Percentiles rank a stretch among this genome's conserved stretches.
Evolutionary conservation across 2,113 vertebrate genomes (phyloP).

Genomic region (Henicopernis longicauda): DNA sequence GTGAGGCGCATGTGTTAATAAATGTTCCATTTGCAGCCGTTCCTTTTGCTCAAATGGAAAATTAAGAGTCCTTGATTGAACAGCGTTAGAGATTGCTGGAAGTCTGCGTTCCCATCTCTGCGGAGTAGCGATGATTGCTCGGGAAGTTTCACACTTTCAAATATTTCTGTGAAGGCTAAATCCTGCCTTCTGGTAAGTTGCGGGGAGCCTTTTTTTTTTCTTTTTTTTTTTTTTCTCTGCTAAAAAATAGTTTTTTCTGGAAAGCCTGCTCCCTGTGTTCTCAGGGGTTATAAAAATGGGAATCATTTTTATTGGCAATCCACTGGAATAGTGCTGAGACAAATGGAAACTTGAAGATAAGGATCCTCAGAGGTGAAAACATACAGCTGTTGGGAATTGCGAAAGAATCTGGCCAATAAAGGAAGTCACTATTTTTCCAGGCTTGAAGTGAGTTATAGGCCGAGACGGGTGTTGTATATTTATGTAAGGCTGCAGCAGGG

Average conservation of each 20-base stretch:
- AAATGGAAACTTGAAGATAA: slow-evolving; percentile 87
- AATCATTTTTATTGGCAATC: slow-evolving; percentile 85
- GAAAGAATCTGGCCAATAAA: slow-evolving; percentile 93
- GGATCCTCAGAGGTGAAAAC: slow-evolving; percentile 82
- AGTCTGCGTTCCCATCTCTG: slow-evolving; percentile 24
- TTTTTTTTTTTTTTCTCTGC: not conserved
- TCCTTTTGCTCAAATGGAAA: slow-evolving; percentile 54
- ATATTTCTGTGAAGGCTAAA: slow-evolving; percentile 58
- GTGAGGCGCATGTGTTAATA: slow-evolving; percentile 54
- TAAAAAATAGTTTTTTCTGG: slow-evolving; percentile 50
- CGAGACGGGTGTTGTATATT: slow-evolving; percentile 93
- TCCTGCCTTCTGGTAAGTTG: slow-evolving; percentile 50
- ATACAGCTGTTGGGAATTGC: slow-evolving; percentile 87
- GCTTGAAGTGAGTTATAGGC: slow-evolving; percentile 87
- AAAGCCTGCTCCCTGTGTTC: slow-evolving; percentile 64
- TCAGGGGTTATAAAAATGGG: slow-evolving; percentile 84
- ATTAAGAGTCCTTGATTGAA: slow-evolving; percentile 58
- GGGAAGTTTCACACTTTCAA: slow-evolving; percentile 54
- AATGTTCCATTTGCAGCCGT: slow-evolving; percentile 31
- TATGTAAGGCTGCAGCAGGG: slow-evolving; percentile 92
- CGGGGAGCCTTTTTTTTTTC: not conserved
- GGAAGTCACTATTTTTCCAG: slow-evolving; percentile 98
- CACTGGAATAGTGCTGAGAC: slow-evolving; percentile 80
- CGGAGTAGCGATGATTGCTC: not conserved
- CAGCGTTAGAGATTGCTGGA: not conserved